phyloP scores from a whole-genome alignment of 2,797 vertebrate genomes.

The Zalophus californianus region DNA sequence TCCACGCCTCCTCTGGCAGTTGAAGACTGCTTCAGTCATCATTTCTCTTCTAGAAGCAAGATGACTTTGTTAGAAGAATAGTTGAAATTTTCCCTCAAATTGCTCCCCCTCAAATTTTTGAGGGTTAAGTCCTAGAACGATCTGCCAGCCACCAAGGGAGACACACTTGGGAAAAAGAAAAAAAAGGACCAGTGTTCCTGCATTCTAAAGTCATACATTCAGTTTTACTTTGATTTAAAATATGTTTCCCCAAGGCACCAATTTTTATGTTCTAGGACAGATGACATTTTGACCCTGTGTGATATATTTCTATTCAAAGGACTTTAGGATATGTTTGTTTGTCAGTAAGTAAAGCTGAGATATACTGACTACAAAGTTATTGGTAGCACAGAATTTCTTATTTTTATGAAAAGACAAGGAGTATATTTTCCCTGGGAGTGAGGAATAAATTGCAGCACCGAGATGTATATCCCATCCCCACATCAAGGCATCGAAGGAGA shows the following conservation, averaged over 20 bases:
- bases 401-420: neutral
- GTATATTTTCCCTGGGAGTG: neutral
- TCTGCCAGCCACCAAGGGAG: neutral
- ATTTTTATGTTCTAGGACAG: neutral
- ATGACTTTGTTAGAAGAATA: neutral
- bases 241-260: neutral
- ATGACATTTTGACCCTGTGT: neutral
- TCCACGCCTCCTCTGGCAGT: neutral
- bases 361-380: neutral
- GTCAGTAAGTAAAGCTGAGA: neutral
- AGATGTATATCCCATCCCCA: neutral
- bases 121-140: neutral
- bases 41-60: neutral
- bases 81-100: neutral
- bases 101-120: neutral
- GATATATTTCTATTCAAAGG: neutral
- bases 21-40: neutral
- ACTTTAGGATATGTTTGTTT: neutral
- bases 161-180: neutral
- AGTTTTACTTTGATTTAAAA: slow-evolving; percentile 38
- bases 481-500: neutral
- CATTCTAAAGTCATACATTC: neutral
- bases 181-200: neutral
- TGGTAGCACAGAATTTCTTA: neutral
- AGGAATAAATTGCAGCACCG: neutral